A percentile compares a stretch with the other conserved stretches of the same genome.
These are phyloP conservation scores for Malacoctenus gilli DNA, from an alignment of 2,797 vertebrate genomes.

Conservation along the genomic window DNA sequence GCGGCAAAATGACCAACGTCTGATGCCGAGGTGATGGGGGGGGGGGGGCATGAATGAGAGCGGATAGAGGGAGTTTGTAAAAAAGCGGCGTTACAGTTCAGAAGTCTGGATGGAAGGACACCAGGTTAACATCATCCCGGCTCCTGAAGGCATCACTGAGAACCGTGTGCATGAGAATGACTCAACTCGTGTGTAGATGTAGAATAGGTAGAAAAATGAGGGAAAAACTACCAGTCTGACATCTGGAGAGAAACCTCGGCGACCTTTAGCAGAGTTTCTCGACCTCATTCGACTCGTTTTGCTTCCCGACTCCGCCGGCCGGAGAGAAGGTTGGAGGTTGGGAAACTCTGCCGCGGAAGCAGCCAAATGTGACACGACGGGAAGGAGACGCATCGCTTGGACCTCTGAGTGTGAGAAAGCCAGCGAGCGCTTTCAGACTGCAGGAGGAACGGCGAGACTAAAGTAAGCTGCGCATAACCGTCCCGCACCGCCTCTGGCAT, in stretches of 20 bases:
- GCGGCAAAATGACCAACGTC: neutral
- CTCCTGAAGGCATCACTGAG: constrained; percentile 71
- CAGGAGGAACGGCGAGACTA: too few species aligned
- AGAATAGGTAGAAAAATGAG: constrained; percentile 9
- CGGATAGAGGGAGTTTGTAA: too few species aligned
- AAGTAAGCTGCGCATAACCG: too few species aligned
- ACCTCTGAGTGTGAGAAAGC: too few species aligned
- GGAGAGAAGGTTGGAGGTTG: constrained; percentile 17
- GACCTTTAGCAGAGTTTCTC: constrained; percentile 19
- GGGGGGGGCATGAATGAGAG: constrained; percentile 36
- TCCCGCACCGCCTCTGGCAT: constrained; percentile 6
- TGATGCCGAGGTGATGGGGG: constrained; percentile 17
- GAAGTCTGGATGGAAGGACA: too few species aligned
- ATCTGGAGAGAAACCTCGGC: neutral
- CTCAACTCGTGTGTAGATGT: neutral
- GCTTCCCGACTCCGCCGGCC: too few species aligned
- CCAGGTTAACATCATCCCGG: constrained; percentile 30
- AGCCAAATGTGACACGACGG: too few species aligned
- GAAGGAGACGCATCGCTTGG: too few species aligned
- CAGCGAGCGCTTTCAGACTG: too few species aligned
- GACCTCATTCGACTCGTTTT: too few species aligned
- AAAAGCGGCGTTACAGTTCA: constrained; percentile 26
- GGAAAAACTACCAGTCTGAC: neutral
- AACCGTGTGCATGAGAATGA: constrained; percentile 27
- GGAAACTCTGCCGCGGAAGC: constrained; percentile 44